A percentile compares a stretch with the other conserved stretches of the same genome.
These are phyloP conservation scores for Pteropus rufus DNA, from an alignment of 2,797 vertebrate species.

Conservation along the genomic window DNA sequence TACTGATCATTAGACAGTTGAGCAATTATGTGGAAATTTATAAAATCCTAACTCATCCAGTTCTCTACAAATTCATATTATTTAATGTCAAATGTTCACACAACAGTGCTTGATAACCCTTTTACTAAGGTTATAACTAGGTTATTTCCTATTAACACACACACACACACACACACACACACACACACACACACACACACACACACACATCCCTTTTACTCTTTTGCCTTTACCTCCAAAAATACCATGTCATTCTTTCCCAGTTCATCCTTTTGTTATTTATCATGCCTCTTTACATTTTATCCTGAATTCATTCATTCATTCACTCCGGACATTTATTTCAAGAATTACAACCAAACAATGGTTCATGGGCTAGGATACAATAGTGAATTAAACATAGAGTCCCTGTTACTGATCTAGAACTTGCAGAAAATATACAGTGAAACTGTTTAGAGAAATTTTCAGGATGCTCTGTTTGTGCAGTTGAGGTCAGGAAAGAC, in stretches of 20 bases:
- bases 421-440: not conserved
- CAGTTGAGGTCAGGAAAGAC: not conserved
- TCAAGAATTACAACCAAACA: not conserved
- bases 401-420: not conserved
- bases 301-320: not conserved
- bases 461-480: not conserved
- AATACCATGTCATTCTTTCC: not conserved
- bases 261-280: not conserved
- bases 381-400: not conserved
- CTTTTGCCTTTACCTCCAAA: not conserved
- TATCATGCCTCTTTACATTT: not conserved
- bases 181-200: not conserved
- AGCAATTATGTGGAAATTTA: not conserved
- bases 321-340: not conserved
- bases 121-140: not conserved
- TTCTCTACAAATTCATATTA: not conserved
- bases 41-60: not conserved
- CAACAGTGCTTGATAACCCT: not conserved
- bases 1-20: not conserved
- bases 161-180: not conserved
- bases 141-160: not conserved
- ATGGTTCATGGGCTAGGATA: not conserved
- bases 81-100: not conserved
- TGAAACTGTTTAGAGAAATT: not conserved
- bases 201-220: not conserved